Base-by-base conservation (phyloP, 1,140 invertebrate genomes). In the Procambarus virginalis region DNA sequence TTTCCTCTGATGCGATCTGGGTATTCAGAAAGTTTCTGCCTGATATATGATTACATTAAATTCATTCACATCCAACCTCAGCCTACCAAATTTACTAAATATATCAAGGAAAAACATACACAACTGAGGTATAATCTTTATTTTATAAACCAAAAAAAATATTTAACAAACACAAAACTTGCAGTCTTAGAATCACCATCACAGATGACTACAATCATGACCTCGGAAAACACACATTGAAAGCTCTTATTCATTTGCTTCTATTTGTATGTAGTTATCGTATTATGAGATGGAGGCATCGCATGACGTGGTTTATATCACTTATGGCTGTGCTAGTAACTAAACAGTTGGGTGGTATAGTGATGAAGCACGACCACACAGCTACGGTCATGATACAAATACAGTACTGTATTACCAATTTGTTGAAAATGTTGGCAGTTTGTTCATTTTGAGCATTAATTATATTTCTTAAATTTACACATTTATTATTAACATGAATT, bases 61-160 rank as follows among this genome's bases (percentile, higher is more conserved):
- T 34, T 34, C 34, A 34, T 34, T 34, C 34, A 34, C 34, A 34
- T 34, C 34, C 34, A 34, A 34, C 34, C 34, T 34, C 34, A 34
- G 34, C 34, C 34, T 34, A 34, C 34, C 34, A 34, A 34, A 34
- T 34, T 34, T 34, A 34, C 34, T 34, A 34, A 34, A 34, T 34
- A 34, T 34, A 34, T 34, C 34, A 34, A 34, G 34, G 34, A 34
- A 34, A 34, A 34, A 34, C 1, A 34, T 34, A 64, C 22, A 12
- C n/a, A 60, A 12, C 51, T 58, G 51, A 60, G 34, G 84, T 60
- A 49, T 60, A 88, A 89, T 75, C 46, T 70, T 89, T 84, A 84
- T 89, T 89, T 89, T 84, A 77, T 78, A 84, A 84, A 84, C 82
- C 81, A 89, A 89, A 88, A 89, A 89, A 89, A 89, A 89, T 89